Evolutionary conservation across 2,888 invertebrate genomes (phyloP).

Genomic region (Lycia hirtaria): DNA sequence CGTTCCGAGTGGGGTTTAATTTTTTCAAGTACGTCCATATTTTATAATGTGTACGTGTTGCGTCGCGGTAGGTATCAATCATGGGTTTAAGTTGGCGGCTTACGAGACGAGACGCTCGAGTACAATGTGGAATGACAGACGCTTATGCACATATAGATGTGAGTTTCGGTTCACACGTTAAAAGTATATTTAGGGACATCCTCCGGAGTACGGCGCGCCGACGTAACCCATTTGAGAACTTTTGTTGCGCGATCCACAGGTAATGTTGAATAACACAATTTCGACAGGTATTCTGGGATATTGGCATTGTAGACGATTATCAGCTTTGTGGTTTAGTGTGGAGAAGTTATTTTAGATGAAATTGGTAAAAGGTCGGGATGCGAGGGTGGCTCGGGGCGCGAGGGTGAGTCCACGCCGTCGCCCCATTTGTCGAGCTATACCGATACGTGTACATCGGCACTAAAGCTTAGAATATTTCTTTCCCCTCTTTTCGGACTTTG

Average conservation of each 20-base stretch:
- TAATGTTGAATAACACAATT: constrained; percentile 65
- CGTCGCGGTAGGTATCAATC: constrained; percentile 55
- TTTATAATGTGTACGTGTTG: constrained; percentile 47
- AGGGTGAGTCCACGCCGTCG: constrained; percentile 56
- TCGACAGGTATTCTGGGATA: constrained; percentile 48
- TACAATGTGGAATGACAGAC: constrained; percentile 43
- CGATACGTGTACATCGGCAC: constrained; percentile 38
- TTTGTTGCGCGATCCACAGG: constrained; percentile 66
- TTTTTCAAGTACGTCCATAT: constrained; percentile 44
- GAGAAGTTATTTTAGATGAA: constrained; percentile 50
- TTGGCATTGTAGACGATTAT: constrained; percentile 48
- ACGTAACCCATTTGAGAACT: constrained; percentile 64
- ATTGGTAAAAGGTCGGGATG: constrained; percentile 7
- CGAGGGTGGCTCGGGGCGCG: constrained; percentile 51
- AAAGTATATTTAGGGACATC: constrained; percentile 59
- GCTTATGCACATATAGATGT: constrained; percentile 50
- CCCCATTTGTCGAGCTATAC: constrained; percentile 66
- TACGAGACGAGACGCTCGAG: constrained; percentile 49
- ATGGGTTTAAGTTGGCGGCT: constrained; percentile 49
- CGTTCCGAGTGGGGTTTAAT: constrained; percentile 47
- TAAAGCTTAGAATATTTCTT: constrained; percentile 19
- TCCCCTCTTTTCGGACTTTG: constrained; percentile 59
- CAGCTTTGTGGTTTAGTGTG: constrained; percentile 49
- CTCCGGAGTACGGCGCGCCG: constrained; percentile 30
- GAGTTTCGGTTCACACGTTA: constrained; percentile 50